Evolutionary conservation across 2,888 invertebrate genomes (phyloP).

Genomic region (Himalopsyche tibetana): DNA sequence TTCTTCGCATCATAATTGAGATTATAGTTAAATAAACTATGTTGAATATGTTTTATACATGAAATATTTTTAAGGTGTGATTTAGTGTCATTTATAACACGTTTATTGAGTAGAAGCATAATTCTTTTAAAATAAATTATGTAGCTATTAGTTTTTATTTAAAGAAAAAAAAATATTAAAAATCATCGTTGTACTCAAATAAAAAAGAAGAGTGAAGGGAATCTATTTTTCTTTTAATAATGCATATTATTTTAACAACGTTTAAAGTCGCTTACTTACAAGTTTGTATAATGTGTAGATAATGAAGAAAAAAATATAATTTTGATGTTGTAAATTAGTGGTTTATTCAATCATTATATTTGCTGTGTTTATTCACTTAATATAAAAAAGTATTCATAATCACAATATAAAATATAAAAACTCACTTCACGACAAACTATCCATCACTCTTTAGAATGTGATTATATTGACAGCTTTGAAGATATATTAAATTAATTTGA

Average conservation of each 20-base stretch:
- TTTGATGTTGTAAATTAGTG: neutral
- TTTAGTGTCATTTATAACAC: no score
- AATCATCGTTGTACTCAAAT: neutral
- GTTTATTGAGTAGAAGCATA: no score
- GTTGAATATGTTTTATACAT: no score
- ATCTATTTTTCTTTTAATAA: no score
- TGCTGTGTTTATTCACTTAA: neutral
- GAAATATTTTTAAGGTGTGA: no score
- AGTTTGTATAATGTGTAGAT: conserved; percentile 1
- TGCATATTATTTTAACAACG: neutral
- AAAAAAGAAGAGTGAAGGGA: neutral
- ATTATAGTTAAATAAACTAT: no score
- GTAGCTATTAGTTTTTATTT: no score
- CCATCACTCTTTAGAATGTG: conserved; percentile 18
- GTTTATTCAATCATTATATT: neutral
- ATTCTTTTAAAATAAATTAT: no score
- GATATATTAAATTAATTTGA: conserved; percentile 42
- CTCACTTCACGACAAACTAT: conserved; percentile 39
- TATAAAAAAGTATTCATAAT: neutral
- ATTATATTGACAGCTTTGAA: conserved; percentile 19
- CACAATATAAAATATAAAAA: conserved; percentile 2
- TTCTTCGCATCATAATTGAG: no score
- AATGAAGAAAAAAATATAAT: neutral
- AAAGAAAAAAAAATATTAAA: neutral
- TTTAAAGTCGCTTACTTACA: conserved; percentile 1